phyloP scores from a whole-genome alignment of 2,888 invertebrate genomes.

The Melanargia galathea region DNA sequence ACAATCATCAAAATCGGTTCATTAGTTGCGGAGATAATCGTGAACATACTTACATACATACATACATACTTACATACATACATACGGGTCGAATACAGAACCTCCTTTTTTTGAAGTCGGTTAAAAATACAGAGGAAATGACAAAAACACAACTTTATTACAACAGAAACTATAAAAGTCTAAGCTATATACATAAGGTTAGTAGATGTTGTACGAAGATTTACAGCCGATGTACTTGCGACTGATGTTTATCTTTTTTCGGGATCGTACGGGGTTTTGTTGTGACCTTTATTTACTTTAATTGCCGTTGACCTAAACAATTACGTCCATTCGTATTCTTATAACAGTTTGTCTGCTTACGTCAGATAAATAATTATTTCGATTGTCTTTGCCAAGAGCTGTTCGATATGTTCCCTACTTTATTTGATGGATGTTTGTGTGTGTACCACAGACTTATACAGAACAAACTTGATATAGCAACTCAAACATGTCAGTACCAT shows the following conservation, averaged over 20 bases:
- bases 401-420: too few relatives aligned
- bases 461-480: too few relatives aligned
- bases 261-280: slow-evolving; percentile 15
- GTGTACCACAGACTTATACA: too few relatives aligned
- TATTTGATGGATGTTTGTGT: too few relatives aligned
- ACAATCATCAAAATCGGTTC: too few relatives aligned
- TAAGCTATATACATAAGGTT: slow-evolving; percentile 26
- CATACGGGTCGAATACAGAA: too few relatives aligned
- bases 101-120: too few relatives aligned
- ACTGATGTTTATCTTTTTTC: slow-evolving; percentile 20
- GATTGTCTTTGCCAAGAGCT: too few relatives aligned
- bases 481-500: too few relatives aligned
- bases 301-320: slow-evolving; percentile 17
- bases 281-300: slow-evolving; percentile 21
- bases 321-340: slow-evolving; percentile 1
- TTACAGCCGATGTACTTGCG: slow-evolving; percentile 25
- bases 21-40: too few relatives aligned
- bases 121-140: slow-evolving; percentile 42
- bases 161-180: slow-evolving; percentile 26
- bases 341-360: neutral
- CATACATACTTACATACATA: too few relatives aligned
- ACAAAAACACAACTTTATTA: slow-evolving; percentile 46
- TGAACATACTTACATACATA: too few relatives aligned
- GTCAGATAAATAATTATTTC: neutral
- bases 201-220: slow-evolving; percentile 27